These are phyloP conservation scores for Paralichthys olivaceus DNA, from an alignment of 2,113 vertebrate genomes.

Conservation along the genomic window DNA sequence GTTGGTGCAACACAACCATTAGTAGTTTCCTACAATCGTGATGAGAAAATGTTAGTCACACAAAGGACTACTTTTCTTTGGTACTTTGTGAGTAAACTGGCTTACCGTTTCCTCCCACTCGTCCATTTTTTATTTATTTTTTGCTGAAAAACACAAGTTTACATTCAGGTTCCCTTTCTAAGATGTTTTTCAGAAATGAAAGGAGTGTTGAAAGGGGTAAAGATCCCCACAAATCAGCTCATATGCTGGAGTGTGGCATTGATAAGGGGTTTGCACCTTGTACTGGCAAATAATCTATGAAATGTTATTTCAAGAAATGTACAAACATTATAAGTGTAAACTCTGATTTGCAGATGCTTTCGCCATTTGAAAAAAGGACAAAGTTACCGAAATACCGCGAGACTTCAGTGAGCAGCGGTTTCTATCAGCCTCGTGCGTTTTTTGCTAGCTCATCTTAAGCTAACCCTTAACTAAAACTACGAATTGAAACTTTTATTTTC, in stretches of 20 bases:
- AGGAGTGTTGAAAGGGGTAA: no score
- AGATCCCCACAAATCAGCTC: no score
- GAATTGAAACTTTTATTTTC: neutral
- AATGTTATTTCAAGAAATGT: no score
- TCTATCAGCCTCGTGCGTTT: neutral
- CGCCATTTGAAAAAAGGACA: neutral
- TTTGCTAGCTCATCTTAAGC: neutral
- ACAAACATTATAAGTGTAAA: no score
- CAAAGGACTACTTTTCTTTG: no score
- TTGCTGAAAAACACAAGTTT: neutral
- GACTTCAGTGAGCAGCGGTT: no score
- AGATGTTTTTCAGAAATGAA: no score
- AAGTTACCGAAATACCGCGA: neutral
- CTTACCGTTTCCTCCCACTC: slow-evolving; percentile 65
- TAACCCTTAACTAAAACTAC: neutral
- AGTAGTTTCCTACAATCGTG: slow-evolving; percentile 3
- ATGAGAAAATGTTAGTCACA: rapidly evolving
- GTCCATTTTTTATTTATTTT: slow-evolving; percentile 52
- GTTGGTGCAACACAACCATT: neutral
- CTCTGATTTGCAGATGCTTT: neutral
- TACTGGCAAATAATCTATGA: no score
- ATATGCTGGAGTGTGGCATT: no score
- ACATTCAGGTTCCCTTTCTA: no score
- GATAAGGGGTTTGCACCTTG: no score
- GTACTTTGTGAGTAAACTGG: neutral